Evolutionary conservation across 2,113 vertebrate species (phyloP).

Genomic region (Coptodon bakossiorum): DNA sequence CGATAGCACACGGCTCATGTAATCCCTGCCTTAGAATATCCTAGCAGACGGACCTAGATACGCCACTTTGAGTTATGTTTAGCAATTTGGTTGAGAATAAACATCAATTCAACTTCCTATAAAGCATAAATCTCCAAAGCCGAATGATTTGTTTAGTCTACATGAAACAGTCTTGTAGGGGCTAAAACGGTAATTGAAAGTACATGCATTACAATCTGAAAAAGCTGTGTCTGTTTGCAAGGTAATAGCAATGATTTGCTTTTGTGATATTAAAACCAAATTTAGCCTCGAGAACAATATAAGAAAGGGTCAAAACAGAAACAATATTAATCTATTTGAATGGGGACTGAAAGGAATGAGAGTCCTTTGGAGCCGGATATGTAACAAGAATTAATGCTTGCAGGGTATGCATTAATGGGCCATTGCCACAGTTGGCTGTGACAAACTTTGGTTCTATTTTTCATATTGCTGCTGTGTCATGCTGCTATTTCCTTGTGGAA

Average conservation of each 20-base stretch:
- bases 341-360: neutral
- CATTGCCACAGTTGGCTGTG: constrained; percentile 30
- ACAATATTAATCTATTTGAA: neutral
- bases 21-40: constrained; percentile 42
- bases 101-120: constrained; percentile 49
- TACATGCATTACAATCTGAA: neutral
- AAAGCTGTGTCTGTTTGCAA: neutral
- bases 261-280: neutral
- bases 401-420: constrained; percentile 29
- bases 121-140: constrained; percentile 39
- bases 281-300: constrained; percentile 1
- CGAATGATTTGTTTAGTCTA: constrained; percentile 28
- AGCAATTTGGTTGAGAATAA: constrained; percentile 48
- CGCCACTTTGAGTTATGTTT: constrained; percentile 39
- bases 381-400: constrained; percentile 3
- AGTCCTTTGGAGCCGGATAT: neutral
- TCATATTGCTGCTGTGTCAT: constrained; percentile 51
- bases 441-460: constrained; percentile 36
- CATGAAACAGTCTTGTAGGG: neutral
- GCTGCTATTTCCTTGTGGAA: constrained; percentile 29
- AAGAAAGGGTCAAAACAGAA: neutral
- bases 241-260: neutral
- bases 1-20: constrained; percentile 27
- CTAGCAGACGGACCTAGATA: constrained; percentile 44
- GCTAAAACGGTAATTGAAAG: constrained; percentile 18